phyloP scores from a whole-genome alignment of 2,797 vertebrate genomes.

The Aythya fuligula region DNA sequence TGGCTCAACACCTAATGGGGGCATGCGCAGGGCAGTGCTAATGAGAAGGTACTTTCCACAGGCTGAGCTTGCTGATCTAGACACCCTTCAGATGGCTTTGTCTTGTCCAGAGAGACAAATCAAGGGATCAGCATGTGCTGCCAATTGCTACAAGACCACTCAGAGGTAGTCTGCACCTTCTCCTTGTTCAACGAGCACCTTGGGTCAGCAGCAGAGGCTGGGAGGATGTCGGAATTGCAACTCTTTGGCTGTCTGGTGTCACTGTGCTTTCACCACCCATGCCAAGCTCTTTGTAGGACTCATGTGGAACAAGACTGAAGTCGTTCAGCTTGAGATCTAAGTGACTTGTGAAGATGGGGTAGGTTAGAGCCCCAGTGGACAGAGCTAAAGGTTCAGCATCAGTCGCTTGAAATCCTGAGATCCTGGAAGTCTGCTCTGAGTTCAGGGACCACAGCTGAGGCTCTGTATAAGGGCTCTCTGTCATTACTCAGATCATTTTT shows the following conservation, averaged over 20 bases:
- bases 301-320: neutral
- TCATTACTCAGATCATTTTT: neutral
- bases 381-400: neutral
- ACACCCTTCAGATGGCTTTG: neutral
- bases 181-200: neutral
- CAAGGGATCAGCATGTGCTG: accelerated
- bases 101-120: neutral
- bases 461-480: neutral
- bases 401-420: neutral
- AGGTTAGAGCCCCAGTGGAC: neutral
- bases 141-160: neutral
- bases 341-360: neutral
- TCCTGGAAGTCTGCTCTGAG: neutral
- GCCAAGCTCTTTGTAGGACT: neutral
- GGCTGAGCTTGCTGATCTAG: neutral
- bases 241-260: neutral
- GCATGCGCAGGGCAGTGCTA: neutral
- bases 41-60: neutral
- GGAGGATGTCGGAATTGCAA: neutral
- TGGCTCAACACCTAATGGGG: neutral
- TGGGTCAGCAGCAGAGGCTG: neutral
- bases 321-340: neutral
- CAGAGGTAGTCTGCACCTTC: neutral
- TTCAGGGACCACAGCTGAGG: neutral
- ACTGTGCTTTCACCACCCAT: accelerated